Evolutionary conservation across 2,797 vertebrate species (phyloP), one percentile per base, ranked within the genome.

Genomic region (Pseudomugil gertrudae): DNA sequence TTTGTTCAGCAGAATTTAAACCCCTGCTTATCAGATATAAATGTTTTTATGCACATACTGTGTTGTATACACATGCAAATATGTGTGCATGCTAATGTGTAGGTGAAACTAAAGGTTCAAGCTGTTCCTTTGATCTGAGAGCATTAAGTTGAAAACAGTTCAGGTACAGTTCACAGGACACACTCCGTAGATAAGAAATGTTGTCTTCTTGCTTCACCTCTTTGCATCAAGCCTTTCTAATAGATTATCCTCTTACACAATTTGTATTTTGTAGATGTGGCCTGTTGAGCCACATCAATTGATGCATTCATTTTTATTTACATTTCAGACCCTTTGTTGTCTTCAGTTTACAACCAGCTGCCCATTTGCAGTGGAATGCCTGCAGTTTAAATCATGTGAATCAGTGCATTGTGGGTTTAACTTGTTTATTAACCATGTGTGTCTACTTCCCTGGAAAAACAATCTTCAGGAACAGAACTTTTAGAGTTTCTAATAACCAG

Each of bases 101-200:
- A 38, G 77, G 69, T 78, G 72, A 66, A 65, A 70, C 68, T 54
- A 51, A 78, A 79, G 55, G 63, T 59, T 62, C 24, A 47, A 63
- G 58, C 38, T 7, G 60, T 77, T 77, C 68, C 78, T 90, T 86
- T 88, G 89, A 89, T 89, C 69, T 87, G 36, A 26, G 69, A 73
- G 66, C 29, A 33, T 63, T 21, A 57, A 78, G 67, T 50, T 66
- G 69, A 69, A 66, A 45, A 74, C 72, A 67, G 90, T 91, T 91
- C 89, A 92, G 79, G 79, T 75, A 83, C 85, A 90, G 90, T 92
- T 91, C 91, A 92, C 73, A 64, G 85, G 87, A 87, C 80, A 86
- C 87, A 88, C 84, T 88, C 72, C 76, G 81, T 54, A 76, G 78
- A 81, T 67, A 57, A 84, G 73, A 83, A 74, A 74, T 86, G 87